Conservation (phyloP, 2,113 vertebrate species). For the Nesogale talazaci region DNA sequence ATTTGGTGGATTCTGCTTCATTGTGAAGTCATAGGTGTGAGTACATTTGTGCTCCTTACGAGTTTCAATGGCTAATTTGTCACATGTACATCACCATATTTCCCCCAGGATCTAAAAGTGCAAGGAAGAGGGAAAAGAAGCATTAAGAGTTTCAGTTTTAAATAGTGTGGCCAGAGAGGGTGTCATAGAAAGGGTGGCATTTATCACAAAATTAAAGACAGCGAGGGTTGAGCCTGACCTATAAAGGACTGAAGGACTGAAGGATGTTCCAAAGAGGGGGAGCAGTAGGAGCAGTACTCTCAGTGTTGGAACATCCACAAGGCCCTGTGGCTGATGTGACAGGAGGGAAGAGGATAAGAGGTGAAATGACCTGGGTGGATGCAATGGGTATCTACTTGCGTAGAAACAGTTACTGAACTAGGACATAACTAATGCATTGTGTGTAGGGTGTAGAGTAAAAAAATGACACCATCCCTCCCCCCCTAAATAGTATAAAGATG, state of each 20-base stretch:
- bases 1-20: not conserved
- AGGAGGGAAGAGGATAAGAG: not conserved
- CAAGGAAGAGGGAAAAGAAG: not conserved
- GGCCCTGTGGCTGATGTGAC: accelerated
- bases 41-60: not conserved
- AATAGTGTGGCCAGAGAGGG: not conserved
- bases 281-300: not conserved
- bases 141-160: not conserved
- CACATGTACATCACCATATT: not conserved
- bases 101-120: not conserved
- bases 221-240: not conserved
- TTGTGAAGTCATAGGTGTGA: not conserved
- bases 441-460: not conserved
- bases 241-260: not conserved
- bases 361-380: not conserved
- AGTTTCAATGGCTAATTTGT: not conserved
- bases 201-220: not conserved
- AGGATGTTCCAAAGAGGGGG: not conserved
- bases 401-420: not conserved
- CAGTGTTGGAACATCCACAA: not conserved
- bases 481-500: not conserved
- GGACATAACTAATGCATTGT: not conserved
- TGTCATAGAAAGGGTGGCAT: not conserved
- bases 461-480: no score
- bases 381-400: not conserved